Evolutionary conservation across 2,888 invertebrate genomes (phyloP).

Genomic region (Crepidodera aurea): DNA sequence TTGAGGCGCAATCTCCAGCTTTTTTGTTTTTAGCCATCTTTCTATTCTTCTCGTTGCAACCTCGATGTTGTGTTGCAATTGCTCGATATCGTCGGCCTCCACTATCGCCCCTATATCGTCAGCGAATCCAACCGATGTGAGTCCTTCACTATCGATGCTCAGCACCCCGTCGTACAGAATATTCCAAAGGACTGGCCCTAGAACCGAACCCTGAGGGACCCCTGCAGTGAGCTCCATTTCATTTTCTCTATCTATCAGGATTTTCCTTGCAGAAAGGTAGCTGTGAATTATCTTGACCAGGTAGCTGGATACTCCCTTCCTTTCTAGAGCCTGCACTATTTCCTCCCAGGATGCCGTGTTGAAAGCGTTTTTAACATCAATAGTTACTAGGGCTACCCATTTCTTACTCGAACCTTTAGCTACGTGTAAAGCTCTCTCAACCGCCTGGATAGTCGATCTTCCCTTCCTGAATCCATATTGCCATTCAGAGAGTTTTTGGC

Average conservation of each 20-base stretch:
- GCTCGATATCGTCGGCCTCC: neutral
- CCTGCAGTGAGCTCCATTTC: conserved; percentile 7
- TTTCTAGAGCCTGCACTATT: conserved; percentile 22
- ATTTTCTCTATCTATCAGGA: neutral
- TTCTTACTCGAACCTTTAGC: neutral
- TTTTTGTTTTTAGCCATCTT: conserved; percentile 18
- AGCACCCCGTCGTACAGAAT: conserved; percentile 28
- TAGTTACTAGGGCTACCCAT: conserved; percentile 1
- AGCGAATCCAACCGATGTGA: conserved; percentile 22
- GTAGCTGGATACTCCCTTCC: neutral
- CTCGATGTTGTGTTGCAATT: neutral
- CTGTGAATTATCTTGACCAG: conserved; percentile 9
- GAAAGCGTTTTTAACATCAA: conserved; percentile 38
- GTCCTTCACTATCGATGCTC: neutral
- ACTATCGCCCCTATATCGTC: conserved; percentile 34
- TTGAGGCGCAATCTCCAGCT: conserved; percentile 3
- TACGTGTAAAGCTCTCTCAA: conserved; percentile 4
- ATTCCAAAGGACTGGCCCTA: conserved; percentile 38
- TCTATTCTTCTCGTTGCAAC: neutral
- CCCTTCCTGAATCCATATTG: conserved; percentile 4
- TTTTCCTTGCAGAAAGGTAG: conserved; percentile 19
- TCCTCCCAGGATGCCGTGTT: conserved; percentile 28
- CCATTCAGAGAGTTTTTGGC: neutral
- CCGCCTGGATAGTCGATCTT: conserved; percentile 10
- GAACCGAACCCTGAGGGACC: conserved; percentile 30